A percentile compares a stretch with the other conserved stretches of the same genome.
phyloP scores from a whole-genome alignment of 92 coral and sea anemone genomes.

The Zoanthus gigantus region DNA sequence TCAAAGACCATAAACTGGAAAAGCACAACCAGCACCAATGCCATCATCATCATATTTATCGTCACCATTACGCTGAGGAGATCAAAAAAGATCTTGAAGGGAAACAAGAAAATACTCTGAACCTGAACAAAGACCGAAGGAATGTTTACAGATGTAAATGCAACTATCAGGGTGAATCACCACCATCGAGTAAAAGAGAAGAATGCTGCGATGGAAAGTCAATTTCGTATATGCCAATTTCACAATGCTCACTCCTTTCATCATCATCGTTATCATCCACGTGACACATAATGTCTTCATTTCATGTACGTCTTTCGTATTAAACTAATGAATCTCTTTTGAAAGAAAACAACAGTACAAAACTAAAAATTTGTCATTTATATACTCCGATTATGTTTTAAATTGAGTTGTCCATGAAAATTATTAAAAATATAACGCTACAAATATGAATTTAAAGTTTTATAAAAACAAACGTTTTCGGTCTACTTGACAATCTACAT shows the following conservation, averaged over 20 bases:
- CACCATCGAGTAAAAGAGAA: not conserved
- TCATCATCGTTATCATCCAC: conserved; percentile 25
- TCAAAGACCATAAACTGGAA: not conserved
- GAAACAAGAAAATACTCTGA: not conserved
- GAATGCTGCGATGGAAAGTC: conserved; percentile 35
- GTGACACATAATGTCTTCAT: not conserved
- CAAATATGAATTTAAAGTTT: too few species aligned
- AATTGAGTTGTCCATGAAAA: too few species aligned
- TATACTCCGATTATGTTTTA: too few species aligned
- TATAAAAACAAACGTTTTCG: too few species aligned
- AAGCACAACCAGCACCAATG: not conserved
- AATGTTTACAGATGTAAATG: not conserved
- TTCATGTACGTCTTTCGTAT: not conserved
- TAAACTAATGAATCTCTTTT: too few species aligned
- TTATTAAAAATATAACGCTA: too few species aligned
- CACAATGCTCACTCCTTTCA: conserved; percentile 42
- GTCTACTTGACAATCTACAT: too few species aligned
- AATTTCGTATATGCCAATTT: conserved; percentile 24
- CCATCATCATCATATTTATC: not conserved
- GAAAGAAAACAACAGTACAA: too few species aligned
- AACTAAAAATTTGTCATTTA: too few species aligned
- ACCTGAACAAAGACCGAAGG: not conserved
- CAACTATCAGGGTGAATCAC: not conserved
- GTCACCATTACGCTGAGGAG: not conserved
- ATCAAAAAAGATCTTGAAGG: not conserved